A percentile compares a stretch with the other conserved stretches of the same genome.
phyloP scores from a whole-genome alignment of 2,888 invertebrate genomes.

The Spodoptera exigua region DNA sequence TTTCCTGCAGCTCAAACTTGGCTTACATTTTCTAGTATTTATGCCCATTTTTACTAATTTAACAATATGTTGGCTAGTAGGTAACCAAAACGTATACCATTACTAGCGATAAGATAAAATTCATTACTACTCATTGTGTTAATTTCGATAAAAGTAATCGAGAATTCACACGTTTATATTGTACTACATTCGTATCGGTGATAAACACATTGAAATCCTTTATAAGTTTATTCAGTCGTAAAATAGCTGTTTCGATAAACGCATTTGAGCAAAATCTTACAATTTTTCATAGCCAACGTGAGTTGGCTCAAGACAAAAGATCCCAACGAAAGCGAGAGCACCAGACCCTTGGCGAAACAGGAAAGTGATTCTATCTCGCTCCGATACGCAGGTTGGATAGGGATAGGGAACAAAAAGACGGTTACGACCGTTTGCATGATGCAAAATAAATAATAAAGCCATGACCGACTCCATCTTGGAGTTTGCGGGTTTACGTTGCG shows the following conservation, averaged over 20 bases:
- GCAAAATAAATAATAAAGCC: conserved; percentile 85
- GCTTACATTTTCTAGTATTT: conserved; percentile 17
- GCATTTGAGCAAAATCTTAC: conserved; percentile 20
- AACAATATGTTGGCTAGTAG: conserved; percentile 39
- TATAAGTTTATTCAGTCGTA: conserved; percentile 23
- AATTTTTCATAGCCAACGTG: conserved; percentile 24
- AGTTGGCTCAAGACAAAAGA: conserved; percentile 45
- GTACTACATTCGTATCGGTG: conserved; percentile 47
- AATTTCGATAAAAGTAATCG: conserved; percentile 54
- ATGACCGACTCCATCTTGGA: conserved; percentile 78
- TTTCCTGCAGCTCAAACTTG: conserved; percentile 39
- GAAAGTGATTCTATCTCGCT: conserved; percentile 73
- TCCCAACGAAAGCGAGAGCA: conserved; percentile 73
- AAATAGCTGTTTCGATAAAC: conserved; percentile 29
- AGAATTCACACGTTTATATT: conserved; percentile 49
- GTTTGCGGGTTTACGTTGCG: conserved; percentile 71
- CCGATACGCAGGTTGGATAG: conserved; percentile 64
- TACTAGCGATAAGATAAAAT: conserved; percentile 56
- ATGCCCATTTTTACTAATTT: conserved; percentile 13
- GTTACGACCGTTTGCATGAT: conserved; percentile 81
- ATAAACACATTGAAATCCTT: conserved; percentile 50
- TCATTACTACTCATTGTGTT: conserved; percentile 50
- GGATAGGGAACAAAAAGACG: conserved; percentile 81
- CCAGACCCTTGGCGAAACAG: conserved; percentile 76
- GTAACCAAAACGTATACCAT: conserved; percentile 35